phyloP scores from a whole-genome alignment of 1,140 invertebrate species.

The Megathymus violae region DNA sequence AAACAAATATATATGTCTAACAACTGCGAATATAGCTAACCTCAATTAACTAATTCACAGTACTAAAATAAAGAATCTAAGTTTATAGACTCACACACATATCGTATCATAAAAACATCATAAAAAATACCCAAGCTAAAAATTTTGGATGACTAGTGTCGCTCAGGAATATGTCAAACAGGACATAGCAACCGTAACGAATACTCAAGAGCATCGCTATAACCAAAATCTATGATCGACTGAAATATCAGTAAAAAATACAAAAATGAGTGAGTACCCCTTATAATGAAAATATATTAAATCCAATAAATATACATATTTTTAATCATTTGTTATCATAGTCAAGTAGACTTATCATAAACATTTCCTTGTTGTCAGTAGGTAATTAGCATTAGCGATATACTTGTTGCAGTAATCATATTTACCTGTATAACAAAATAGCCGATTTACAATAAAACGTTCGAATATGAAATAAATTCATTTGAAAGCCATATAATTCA shows the following conservation, averaged over 20 bases:
- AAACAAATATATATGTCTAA: constrained; percentile 22
- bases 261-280: not conserved
- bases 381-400: constrained; percentile 17
- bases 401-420: constrained; percentile 1
- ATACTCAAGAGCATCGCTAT: no score
- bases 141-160: constrained; percentile 46
- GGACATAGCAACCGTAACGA: no score
- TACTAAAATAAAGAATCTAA: constrained; percentile 10
- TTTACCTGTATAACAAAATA: constrained; percentile 5
- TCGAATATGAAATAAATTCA: not conserved
- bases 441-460: constrained; percentile 4
- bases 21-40: constrained; percentile 9
- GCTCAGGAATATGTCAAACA: not conserved
- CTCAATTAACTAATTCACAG: constrained; percentile 10
- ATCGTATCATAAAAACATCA: not conserved
- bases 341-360: constrained; percentile 16
- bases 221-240: no score
- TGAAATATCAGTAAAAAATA: not conserved
- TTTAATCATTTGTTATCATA: constrained; percentile 14
- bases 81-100: constrained; percentile 28
- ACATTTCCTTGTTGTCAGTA: constrained; percentile 31
- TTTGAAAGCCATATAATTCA: no score
- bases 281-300: not conserved
- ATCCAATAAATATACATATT: not conserved
- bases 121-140: constrained; percentile 26